These are phyloP conservation scores for Tetrax tetrax DNA, from an alignment of 2,113 vertebrate genomes.

Conservation along the genomic window DNA sequence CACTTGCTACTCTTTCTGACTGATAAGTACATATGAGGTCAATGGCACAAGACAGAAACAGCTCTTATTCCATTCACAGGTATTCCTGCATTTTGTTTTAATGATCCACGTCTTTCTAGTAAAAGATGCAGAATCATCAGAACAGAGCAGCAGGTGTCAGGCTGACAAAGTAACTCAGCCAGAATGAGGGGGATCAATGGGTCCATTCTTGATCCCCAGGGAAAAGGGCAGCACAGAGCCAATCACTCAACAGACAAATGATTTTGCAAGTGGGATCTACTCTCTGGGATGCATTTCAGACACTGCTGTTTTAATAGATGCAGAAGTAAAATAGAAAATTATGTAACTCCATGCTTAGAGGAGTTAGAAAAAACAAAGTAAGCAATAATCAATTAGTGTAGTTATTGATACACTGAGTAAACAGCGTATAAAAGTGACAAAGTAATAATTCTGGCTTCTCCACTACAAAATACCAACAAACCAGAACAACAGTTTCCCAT, in stretches of 20 bases:
- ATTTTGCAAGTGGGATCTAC: not conserved
- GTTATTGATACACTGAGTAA: not conserved
- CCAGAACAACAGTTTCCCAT: not conserved
- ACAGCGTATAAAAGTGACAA: not conserved
- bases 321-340: not conserved
- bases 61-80: not conserved
- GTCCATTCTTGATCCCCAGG: rapidly evolving
- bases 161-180: not conserved
- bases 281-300: not conserved
- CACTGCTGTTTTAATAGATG: not conserved
- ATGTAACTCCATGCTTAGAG: not conserved
- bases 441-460: not conserved
- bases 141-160: not conserved
- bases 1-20: not conserved
- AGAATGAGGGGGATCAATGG: rapidly evolving
- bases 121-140: not conserved
- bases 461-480: not conserved
- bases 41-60: not conserved
- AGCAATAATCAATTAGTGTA: not conserved
- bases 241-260: not conserved
- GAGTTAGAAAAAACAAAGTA: not conserved
- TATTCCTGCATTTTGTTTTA: not conserved
- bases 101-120: rapidly evolving
- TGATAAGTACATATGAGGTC: not conserved
- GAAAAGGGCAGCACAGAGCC: not conserved